Evolutionary conservation across 2,888 invertebrate genomes (phyloP), one percentile per base, ranked within the genome.

Genomic region (Orgyia antiqua): DNA sequence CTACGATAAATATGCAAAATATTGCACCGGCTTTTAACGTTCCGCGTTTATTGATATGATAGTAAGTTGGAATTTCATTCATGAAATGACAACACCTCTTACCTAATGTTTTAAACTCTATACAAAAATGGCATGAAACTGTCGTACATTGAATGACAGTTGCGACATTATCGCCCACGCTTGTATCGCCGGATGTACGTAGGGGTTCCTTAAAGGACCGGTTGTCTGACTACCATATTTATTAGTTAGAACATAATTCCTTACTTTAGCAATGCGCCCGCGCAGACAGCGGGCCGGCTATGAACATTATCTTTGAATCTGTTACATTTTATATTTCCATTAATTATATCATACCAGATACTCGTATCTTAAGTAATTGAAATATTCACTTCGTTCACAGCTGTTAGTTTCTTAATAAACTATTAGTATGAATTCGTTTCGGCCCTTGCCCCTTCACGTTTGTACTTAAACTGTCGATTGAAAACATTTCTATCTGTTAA

Each of bases 161-260:
- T 72, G 76, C 72, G 61, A 67, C 70, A 69, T 42, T 52, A 34
- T 38, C 60, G 58, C 83, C 82, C 70, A 80, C 83, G 71, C 72
- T 7, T 36, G 46, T 45, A 51, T 55, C 76, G 73, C 86, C 86
- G 84, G 86, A 86, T 86, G 78, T 79, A 80, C 79, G 86, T 84
- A 84, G 79, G 82, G 76, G 78, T 70, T 46, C 71, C 71, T 68
- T 68, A 58, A 64, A 67, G 67, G 70, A 82, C 82, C 79, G 77
- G 82, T 78, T 74, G 59, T 66, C 65, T 68, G 59, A 43, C 48
- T 50, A 56, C 45, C 51, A 50, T 56, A 59, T 62, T 67, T 61
- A 57, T 51, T 59, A 64, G 51, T 46, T 53, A 52, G 51, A 49
- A 49, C 41, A 49, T 55, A 42, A 44, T 40, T 30, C 44, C 52